A percentile compares a stretch with the other conserved stretches of the same genome.
These are phyloP conservation scores for Gulo gulo DNA, from an alignment of 2,113 vertebrate species.

Conservation along the genomic window DNA sequence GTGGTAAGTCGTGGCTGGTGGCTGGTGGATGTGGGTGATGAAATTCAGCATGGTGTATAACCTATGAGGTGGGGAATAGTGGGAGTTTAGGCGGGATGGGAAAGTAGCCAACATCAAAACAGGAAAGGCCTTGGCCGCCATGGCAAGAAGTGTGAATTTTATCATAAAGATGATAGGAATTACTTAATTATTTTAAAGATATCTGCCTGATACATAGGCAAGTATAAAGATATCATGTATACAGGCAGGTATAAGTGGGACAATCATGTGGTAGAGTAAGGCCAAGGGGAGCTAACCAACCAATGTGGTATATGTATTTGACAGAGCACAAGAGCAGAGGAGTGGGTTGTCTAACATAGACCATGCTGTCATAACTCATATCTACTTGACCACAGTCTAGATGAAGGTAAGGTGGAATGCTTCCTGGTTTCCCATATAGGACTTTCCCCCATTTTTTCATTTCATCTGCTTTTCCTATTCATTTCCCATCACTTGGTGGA, in stretches of 20 bases:
- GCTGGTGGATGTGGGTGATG: neutral
- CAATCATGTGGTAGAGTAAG: neutral
- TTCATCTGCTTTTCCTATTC: neutral
- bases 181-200: neutral
- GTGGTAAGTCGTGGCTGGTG: neutral
- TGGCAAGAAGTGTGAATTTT: neutral
- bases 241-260: neutral
- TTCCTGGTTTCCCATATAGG: neutral
- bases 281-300: neutral
- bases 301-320: neutral
- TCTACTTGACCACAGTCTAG: neutral
- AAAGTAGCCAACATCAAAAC: neutral
- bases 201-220: neutral
- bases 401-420: neutral
- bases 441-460: neutral
- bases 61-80: neutral
- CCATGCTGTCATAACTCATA: neutral
- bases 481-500: neutral
- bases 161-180: neutral
- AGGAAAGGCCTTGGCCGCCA: neutral
- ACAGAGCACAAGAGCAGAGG: neutral
- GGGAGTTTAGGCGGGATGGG: neutral
- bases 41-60: neutral
- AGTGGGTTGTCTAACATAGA: neutral
- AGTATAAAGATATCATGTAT: neutral